phyloP scores from a whole-genome alignment of 2,797 vertebrate species.

The Megaceryle alcyon region DNA sequence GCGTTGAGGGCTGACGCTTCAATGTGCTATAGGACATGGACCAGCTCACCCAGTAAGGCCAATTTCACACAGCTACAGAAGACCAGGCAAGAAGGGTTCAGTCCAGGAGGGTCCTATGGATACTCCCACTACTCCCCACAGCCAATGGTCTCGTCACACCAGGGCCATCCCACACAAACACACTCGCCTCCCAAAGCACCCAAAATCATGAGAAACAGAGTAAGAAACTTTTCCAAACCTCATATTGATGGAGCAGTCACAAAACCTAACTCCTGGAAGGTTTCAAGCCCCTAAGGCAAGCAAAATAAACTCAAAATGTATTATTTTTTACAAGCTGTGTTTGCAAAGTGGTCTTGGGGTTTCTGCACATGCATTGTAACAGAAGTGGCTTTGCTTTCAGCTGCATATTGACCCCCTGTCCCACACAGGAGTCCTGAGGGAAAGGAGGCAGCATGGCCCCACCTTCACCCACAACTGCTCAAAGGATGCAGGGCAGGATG shows the following conservation, averaged over 20 bases:
- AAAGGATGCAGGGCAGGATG: background rate
- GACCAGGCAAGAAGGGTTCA: background rate
- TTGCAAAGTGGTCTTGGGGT: background rate
- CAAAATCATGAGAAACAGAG: fast-evolving
- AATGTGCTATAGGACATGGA: fast-evolving
- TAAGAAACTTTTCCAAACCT: background rate
- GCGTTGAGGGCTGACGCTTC: fast-evolving
- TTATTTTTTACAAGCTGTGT: background rate
- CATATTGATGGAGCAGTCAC: fast-evolving
- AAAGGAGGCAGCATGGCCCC: fast-evolving
- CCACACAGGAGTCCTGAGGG: background rate
- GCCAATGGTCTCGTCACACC: fast-evolving
- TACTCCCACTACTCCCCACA: background rate
- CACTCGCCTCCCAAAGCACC: background rate
- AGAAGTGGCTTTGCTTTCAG: background rate
- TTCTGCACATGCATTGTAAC: fast-evolving
- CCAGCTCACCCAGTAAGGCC: background rate
- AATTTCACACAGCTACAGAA: fast-evolving
- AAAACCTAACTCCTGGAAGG: background rate
- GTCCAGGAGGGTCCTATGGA: background rate
- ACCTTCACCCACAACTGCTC: background rate
- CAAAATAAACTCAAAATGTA: background rate
- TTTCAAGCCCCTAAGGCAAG: background rate
- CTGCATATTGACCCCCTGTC: fast-evolving
- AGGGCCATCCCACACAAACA: fast-evolving